Evolutionary conservation across 2,113 vertebrate species (phyloP), one percentile per base, ranked within the genome.

Genomic region (Chinchilla lanigera): DNA sequence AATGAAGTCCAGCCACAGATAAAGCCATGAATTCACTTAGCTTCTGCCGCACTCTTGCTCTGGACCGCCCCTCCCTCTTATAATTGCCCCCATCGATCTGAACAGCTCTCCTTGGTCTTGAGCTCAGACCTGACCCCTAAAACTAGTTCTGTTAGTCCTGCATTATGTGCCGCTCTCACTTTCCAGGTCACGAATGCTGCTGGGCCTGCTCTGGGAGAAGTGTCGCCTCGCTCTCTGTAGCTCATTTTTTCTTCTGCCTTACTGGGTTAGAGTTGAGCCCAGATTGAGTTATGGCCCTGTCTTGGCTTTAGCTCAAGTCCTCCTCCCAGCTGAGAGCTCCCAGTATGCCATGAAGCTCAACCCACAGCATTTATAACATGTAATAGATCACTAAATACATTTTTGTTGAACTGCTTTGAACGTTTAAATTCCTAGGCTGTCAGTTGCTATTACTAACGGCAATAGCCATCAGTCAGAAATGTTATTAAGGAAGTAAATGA

Each of bases 381-480:
- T 90, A 93, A 95, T 89, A 91, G 83, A 93, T 82, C 94, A 77
- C 81, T 92, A 86, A 94, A 95, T 73, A 92, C 82, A 93, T 80
- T 93, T 67, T 85, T 85, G 16, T 83, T 96, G 77, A 95, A 86
- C 82, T 92, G 33, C 61, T 96, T 95, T 97, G 93, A 96, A 82
- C 97, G 94, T 97, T 97, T 94, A 91, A 93, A 96, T 94, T 95
- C 54, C 86, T 63, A 96, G 94, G 85, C 96, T 96, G 91, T 96
- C 92, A 94, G 73, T 82, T 95, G 47, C 81, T 97, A 63, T 88
- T 93, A 93, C 52, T 90, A 95, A 97, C 22, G 86, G 87, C 87
- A 93, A 85, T 95, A 90, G 81, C 92, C 94, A 96, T 97, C 92
- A 96, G 92, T 95, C 80, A 97, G 63, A 96, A 97, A 95, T 61